Conservation (phyloP, 1,140 invertebrate species). For the Lordiphosa collinella region DNA sequence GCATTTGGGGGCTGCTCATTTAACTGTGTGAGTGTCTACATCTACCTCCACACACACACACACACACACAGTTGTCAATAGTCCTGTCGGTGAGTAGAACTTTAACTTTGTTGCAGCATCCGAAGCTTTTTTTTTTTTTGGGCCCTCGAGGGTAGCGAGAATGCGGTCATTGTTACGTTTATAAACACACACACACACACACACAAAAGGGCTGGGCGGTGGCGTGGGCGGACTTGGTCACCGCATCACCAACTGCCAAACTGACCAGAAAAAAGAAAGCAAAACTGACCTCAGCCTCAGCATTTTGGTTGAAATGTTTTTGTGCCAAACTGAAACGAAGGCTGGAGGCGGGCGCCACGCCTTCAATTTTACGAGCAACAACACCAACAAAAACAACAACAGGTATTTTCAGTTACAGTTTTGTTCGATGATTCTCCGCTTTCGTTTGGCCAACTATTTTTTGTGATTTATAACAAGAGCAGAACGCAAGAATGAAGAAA, state of each 20-base stretch:
- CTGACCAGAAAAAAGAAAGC: conserved; percentile 16
- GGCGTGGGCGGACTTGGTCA: conserved; percentile 23
- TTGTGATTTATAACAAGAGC: conserved; percentile 42
- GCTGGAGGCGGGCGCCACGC: conserved; percentile 5
- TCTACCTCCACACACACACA: background rate
- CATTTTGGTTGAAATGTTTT: conserved; percentile 33
- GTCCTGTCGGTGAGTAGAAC: conserved; percentile 7
- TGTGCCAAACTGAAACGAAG: conserved; percentile 28
- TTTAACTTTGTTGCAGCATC: conserved; percentile 37
- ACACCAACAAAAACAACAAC: background rate
- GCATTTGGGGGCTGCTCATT: conserved; percentile 43
- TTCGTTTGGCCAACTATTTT: conserved; percentile 24
- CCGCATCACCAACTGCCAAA: conserved; percentile 45
- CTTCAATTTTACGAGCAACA: conserved; percentile 17
- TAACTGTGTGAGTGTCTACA: conserved; percentile 9
- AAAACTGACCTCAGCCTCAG: conserved; percentile 17
- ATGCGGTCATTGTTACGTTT: conserved; percentile 39
- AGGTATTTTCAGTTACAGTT: conserved; percentile 24
- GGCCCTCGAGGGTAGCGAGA: conserved; percentile 2
- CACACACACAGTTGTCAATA: conserved; percentile 2
- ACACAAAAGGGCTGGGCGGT: background rate
- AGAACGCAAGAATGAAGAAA: background rate
- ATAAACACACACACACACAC: conserved; percentile 20
- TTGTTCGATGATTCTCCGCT: conserved; percentile 40
- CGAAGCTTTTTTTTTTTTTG: conserved; percentile 17